Evolutionary conservation across 2,113 vertebrate genomes (phyloP).

Genomic region (Salvelinus fontinalis): DNA sequence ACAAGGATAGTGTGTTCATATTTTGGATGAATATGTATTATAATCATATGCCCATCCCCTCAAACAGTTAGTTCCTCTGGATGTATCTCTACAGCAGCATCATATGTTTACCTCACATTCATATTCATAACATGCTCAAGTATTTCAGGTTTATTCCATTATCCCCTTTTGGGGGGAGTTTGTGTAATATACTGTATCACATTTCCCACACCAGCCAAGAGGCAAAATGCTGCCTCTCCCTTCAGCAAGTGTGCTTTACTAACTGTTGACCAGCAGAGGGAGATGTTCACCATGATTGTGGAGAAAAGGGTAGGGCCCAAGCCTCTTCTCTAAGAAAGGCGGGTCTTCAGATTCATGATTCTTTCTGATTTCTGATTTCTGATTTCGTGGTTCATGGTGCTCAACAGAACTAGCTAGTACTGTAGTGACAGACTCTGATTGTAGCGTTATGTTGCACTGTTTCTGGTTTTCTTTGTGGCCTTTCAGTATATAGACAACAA

Average conservation of each 20-base stretch:
- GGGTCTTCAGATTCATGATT: conserved; percentile 28
- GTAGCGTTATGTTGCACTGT: neutral
- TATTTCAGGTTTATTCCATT: no score
- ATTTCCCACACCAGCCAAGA: no score
- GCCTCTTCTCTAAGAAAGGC: conserved; percentile 31
- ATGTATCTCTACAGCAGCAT: no score
- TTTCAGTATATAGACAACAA: neutral
- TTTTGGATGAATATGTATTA: no score
- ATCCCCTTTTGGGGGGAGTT: no score
- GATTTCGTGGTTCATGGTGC: no score
- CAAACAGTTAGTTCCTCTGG: no score
- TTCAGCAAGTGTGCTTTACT: neutral
- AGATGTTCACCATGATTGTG: conserved; percentile 55
- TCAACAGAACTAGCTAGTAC: conserved; percentile 14
- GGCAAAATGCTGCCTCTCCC: neutral
- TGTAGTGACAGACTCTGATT: neutral
- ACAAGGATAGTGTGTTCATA: no score
- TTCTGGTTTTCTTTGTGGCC: neutral
- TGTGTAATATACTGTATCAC: no score
- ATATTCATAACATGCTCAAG: no score
- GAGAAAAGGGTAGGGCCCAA: conserved; percentile 15
- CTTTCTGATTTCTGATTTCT: conserved; percentile 52
- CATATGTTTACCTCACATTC: no score
- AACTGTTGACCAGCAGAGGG: conserved; percentile 59
- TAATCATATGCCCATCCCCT: no score